phyloP scores from a whole-genome alignment of 2,888 invertebrate genomes.

The Tenthredo amoena region DNA sequence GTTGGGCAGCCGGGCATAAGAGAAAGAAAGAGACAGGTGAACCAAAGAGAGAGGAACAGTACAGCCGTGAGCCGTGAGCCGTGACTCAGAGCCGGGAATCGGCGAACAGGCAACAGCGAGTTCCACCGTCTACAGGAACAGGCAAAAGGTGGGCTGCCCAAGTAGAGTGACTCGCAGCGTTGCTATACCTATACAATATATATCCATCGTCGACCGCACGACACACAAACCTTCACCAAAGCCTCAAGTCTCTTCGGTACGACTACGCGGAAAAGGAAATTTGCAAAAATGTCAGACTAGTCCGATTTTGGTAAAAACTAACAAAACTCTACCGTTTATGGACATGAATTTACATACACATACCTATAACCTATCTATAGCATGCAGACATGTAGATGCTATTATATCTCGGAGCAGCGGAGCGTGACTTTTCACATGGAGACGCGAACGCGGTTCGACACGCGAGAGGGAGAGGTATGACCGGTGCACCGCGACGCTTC shows the following conservation, averaged over 20 bases:
- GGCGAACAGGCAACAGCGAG: constrained; percentile 18
- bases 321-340: neutral
- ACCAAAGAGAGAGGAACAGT: constrained; percentile 16
- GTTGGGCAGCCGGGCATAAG: constrained; percentile 56
- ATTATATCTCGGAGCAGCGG: constrained; percentile 64
- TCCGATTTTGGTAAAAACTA: neutral
- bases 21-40: constrained; percentile 60
- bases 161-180: neutral
- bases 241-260: neutral
- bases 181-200: neutral
- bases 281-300: neutral
- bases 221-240: neutral
- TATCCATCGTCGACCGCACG: neutral
- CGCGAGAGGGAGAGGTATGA: constrained; percentile 13
- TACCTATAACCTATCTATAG: neutral
- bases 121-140: constrained; percentile 26
- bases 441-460: constrained; percentile 55
- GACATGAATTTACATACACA: neutral
- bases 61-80: constrained; percentile 44
- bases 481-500: constrained; percentile 33
- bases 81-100: constrained; percentile 46
- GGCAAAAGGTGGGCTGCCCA: neutral
- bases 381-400: constrained; percentile 6
- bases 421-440: constrained; percentile 75
- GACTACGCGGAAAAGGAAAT: neutral